These are phyloP conservation scores for Xylophagus ater DNA, from an alignment of 2,888 invertebrate species.

Conservation along the genomic window DNA sequence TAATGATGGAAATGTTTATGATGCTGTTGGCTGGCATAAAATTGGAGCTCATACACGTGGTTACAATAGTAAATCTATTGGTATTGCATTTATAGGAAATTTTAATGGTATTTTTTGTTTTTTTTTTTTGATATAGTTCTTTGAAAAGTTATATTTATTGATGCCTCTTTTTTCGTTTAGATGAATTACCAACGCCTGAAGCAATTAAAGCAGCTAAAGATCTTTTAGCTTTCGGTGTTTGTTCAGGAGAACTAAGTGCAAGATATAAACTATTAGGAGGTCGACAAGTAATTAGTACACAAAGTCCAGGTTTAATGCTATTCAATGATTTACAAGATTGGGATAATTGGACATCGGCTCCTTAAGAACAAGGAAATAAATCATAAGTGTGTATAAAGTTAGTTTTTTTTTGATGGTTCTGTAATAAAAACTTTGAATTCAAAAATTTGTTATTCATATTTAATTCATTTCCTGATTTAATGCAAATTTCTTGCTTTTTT, in stretches of 20 bases:
- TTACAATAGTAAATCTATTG: conserved; percentile 45
- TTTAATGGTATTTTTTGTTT: conserved; percentile 33
- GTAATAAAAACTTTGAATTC: too few relatives aligned
- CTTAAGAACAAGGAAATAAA: too few relatives aligned
- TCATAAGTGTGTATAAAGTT: too few relatives aligned
- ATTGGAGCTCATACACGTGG: conserved; percentile 43
- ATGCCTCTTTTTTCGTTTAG: conserved; percentile 20
- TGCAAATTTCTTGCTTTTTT: too few relatives aligned
- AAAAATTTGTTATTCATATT: too few relatives aligned
- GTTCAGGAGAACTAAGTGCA: conserved; percentile 24
- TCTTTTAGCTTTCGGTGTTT: conserved; percentile 31
- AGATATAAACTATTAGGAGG: conserved; percentile 34
- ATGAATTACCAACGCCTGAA: conserved; percentile 22
- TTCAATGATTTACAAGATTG: conserved; percentile 33
- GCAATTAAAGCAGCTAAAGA: conserved; percentile 28
- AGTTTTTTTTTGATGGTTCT: too few relatives aligned
- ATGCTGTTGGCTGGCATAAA: conserved; percentile 46
- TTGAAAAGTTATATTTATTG: neutral
- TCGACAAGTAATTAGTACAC: conserved; percentile 30
- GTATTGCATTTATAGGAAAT: conserved; percentile 44
- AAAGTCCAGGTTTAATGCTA: conserved; percentile 34
- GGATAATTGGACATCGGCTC: conserved; percentile 19
- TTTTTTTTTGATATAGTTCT: neutral
- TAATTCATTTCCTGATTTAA: too few relatives aligned
- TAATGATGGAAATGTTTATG: conserved; percentile 48